These are phyloP conservation scores for Loriculus beryllinus DNA, from an alignment of 2,797 vertebrate species.

Conservation along the genomic window DNA sequence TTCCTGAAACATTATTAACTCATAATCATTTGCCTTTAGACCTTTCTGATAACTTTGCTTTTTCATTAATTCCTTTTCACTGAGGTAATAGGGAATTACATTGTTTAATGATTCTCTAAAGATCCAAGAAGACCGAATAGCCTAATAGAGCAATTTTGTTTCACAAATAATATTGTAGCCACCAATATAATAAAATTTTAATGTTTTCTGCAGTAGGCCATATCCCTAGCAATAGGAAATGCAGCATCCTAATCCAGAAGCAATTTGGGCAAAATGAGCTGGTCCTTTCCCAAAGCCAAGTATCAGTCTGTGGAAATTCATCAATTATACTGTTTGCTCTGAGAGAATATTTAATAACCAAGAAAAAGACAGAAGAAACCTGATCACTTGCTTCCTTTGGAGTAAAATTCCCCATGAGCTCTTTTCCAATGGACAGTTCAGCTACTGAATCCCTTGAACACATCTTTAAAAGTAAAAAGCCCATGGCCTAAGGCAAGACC, in stretches of 20 bases:
- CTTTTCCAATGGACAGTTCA: background rate
- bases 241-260: background rate
- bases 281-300: background rate
- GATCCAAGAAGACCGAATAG: background rate
- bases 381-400: background rate
- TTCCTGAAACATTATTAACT: slow-evolving; percentile 55
- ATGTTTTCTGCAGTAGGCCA: slow-evolving; percentile 19
- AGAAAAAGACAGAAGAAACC: background rate
- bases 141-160: slow-evolving; percentile 11
- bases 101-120: slow-evolving; percentile 54
- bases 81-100: slow-evolving; percentile 18
- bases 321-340: background rate
- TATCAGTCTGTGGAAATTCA: background rate
- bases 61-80: slow-evolving; percentile 54
- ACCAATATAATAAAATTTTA: slow-evolving; percentile 24
- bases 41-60: slow-evolving; percentile 50
- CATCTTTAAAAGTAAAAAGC: background rate
- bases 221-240: background rate
- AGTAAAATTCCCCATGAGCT: background rate
- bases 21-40: slow-evolving; percentile 53
- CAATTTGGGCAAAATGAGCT: slow-evolving; percentile 12
- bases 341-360: background rate
- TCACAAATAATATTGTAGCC: slow-evolving; percentile 23
- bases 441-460: background rate
- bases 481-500: background rate